These are phyloP conservation scores for Coracopsis vasa DNA, from an alignment of 2,113 vertebrate species.

Conservation along the genomic window DNA sequence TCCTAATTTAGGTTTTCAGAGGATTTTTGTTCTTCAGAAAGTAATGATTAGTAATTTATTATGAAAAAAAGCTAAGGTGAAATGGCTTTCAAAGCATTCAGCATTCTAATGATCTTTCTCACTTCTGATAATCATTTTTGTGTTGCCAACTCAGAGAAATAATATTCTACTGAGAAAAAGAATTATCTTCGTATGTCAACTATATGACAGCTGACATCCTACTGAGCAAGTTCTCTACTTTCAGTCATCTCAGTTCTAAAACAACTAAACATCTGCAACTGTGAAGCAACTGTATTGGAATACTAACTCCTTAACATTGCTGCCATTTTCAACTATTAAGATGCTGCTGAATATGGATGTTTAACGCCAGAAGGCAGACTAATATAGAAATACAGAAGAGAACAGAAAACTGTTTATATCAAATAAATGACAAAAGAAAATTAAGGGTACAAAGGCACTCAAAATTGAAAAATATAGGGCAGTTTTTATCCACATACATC, in stretches of 20 bases:
- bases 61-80: background rate
- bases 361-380: background rate
- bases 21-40: background rate
- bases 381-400: background rate
- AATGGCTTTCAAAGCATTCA: conserved; percentile 31
- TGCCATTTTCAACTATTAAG: background rate
- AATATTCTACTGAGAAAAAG: background rate
- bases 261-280: background rate
- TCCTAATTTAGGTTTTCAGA: background rate
- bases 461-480: background rate
- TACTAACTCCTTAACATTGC: background rate
- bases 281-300: background rate
- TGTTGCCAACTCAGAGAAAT: conserved; percentile 38
- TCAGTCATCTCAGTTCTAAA: background rate
- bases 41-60: background rate
- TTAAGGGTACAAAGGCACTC: background rate
- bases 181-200: background rate
- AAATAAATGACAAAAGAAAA: background rate
- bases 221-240: conserved; percentile 27
- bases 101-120: background rate
- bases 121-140: conserved; percentile 33
- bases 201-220: background rate
- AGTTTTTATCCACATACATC: background rate
- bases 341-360: background rate
- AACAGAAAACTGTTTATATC: background rate